Evolutionary conservation across 2,797 vertebrate genomes (phyloP), one percentile per base, ranked within the genome.

Genomic region (Kryptopterus vitreolus): DNA sequence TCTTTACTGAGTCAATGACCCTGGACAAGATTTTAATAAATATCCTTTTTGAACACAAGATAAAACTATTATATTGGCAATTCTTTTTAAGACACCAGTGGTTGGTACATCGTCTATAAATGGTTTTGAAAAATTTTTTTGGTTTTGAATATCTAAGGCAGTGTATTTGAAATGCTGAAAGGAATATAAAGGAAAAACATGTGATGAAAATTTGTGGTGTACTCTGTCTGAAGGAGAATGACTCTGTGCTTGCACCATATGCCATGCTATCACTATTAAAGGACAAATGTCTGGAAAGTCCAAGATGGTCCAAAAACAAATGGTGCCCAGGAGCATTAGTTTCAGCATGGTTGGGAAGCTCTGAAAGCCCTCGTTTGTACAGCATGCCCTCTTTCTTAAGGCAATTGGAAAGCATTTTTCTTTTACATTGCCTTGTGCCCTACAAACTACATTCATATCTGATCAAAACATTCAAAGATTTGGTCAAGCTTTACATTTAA

Each of bases 141-240:
- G n/a, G n/a, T n/a, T n/a, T n/a, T n/a, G n/a, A n/a, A 31, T 61
- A 13, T 8, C 11, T 4, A 29, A 1, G 7, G 12, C 3, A 16
- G 33, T 20, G 20, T 6, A 66, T 8, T 66, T 24, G 4, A 66
- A 65, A 66, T 22, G 11, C 24, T 65, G 26, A 77, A 22, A 35
- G 50, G 71, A 20, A 76, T 15, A 38, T 22, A n/a, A 43, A 66
- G n/a, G 15, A 15, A 52, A 46, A 33, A 61, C 55, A 84, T 80
- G 81, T 43, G 38, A 6, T n/a, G n/a, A n/a, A n/a, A n/a, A n/a
- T n/a, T 87, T 79, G 79, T 86, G 72, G 70, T 78, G 76, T 83
- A 76, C 55, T 77, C 77, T 77, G 87, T 88, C 88, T 86, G 20
- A 85, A 89, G 88, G 89, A 81, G 83, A 79, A 76, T 85, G 90